phyloP scores from a whole-genome alignment of 2,113 vertebrate species.

The Psittacula cyanocephala region DNA sequence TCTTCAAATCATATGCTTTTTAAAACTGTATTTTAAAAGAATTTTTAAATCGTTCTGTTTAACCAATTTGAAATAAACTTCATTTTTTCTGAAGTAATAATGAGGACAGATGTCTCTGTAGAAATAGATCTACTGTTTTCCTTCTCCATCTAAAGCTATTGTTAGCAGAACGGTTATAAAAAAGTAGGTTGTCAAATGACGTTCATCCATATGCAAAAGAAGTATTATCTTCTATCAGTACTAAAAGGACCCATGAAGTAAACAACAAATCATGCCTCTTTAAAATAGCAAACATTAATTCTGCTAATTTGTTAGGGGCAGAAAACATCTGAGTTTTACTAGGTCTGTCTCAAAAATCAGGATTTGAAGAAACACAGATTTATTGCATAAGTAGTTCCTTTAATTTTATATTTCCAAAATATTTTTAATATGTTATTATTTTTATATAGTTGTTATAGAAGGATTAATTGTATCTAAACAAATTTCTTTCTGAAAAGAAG shows the following conservation, averaged over 20 bases:
- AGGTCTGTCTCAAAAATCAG: background rate
- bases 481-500: background rate
- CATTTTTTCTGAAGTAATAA: background rate
- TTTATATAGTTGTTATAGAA: background rate
- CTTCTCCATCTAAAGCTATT: background rate
- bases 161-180: background rate
- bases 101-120: background rate
- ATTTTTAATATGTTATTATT: background rate
- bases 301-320: rapidly evolving
- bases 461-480: background rate
- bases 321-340: background rate
- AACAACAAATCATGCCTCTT: background rate
- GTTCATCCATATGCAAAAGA: background rate
- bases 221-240: background rate
- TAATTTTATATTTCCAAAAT: background rate
- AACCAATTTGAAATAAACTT: background rate
- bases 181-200: background rate
- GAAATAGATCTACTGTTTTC: background rate
- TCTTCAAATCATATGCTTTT: background rate
- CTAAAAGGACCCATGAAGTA: background rate
- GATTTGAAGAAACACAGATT: background rate
- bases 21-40: background rate
- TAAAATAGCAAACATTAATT: background rate
- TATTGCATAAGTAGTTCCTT: background rate
- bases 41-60: background rate